Evolutionary conservation across 2,797 vertebrate genomes (phyloP).

Genomic region (Sebastolobus altivelis): DNA sequence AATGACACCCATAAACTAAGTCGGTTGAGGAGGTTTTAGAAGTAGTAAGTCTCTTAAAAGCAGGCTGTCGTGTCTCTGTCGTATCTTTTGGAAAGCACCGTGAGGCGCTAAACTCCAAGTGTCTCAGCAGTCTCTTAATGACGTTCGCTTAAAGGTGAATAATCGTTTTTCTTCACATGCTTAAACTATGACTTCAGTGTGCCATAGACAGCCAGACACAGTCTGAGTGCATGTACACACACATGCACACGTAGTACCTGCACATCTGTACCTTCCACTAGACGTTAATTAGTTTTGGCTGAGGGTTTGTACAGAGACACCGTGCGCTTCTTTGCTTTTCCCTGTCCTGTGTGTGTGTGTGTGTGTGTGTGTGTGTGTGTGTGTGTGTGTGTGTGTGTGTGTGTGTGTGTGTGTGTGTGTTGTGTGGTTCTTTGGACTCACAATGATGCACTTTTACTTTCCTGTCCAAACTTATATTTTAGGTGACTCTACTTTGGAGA

Average conservation of each 20-base stretch:
- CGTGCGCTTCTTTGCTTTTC: not conserved
- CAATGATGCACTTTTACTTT: slow-evolving; percentile 5
- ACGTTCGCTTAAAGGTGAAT: slow-evolving; percentile 34
- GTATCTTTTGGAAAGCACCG: slow-evolving; percentile 7
- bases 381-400: no score
- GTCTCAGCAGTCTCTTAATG: slow-evolving; percentile 28
- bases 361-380: no score
- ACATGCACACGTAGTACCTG: not conserved
- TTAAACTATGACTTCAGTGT: not conserved
- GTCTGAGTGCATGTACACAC: not conserved
- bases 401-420: no score
- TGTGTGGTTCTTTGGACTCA: not conserved
- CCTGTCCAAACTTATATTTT: not conserved
- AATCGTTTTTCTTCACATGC: not conserved
- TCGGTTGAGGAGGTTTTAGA: slow-evolving; percentile 35
- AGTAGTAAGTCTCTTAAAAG: slow-evolving; percentile 20
- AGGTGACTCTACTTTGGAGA: not conserved
- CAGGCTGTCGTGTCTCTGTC: slow-evolving; percentile 18
- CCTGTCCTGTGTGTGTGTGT: not conserved
- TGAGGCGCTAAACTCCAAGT: slow-evolving; percentile 24
- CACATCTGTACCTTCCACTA: not conserved
- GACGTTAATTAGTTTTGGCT: slow-evolving; percentile 10
- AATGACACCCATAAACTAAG: slow-evolving; percentile 48
- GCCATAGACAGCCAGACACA: slow-evolving; percentile 1
- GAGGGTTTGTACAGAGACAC: not conserved